Evolutionary conservation across 2,113 vertebrate species (phyloP).

Genomic region (Alligator mississippiensis): DNA sequence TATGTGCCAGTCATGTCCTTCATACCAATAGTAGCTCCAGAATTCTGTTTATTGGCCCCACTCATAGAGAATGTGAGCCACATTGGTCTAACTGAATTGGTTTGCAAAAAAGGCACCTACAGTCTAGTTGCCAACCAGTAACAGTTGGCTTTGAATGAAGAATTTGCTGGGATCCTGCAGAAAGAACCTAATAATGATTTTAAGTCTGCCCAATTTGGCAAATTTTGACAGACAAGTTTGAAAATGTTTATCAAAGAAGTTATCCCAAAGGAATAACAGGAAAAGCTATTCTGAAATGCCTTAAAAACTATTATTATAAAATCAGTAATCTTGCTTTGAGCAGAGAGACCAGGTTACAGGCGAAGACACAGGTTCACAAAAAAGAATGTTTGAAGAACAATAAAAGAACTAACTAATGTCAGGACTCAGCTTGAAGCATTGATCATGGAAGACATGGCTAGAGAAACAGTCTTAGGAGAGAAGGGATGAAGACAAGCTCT

Average conservation of each 20-base stretch:
- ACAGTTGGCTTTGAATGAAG: neutral
- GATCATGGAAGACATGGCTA: neutral
- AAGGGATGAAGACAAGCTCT: neutral
- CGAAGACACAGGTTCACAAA: neutral
- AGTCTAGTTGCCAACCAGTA: neutral
- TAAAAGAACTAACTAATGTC: neutral
- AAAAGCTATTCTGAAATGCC: neutral
- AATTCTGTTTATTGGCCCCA: neutral
- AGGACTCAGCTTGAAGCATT: neutral
- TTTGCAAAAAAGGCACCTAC: neutral
- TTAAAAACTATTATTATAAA: constrained; percentile 1
- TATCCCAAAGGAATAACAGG: neutral
- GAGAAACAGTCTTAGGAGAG: neutral
- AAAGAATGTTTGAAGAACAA: neutral
- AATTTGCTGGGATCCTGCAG: neutral
- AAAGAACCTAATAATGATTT: constrained; percentile 6
- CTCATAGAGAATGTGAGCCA: neutral
- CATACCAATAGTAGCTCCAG: neutral
- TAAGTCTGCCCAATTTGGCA: neutral
- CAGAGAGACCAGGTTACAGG: neutral
- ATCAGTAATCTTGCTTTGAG: neutral
- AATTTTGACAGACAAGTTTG: constrained; percentile 2
- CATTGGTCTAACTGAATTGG: neutral
- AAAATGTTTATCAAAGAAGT: constrained; percentile 31
- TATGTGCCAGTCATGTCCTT: neutral